These are phyloP conservation scores for Steinernema khuongi DNA, from an alignment of 1,140 invertebrate genomes.

Conservation along the genomic window DNA sequence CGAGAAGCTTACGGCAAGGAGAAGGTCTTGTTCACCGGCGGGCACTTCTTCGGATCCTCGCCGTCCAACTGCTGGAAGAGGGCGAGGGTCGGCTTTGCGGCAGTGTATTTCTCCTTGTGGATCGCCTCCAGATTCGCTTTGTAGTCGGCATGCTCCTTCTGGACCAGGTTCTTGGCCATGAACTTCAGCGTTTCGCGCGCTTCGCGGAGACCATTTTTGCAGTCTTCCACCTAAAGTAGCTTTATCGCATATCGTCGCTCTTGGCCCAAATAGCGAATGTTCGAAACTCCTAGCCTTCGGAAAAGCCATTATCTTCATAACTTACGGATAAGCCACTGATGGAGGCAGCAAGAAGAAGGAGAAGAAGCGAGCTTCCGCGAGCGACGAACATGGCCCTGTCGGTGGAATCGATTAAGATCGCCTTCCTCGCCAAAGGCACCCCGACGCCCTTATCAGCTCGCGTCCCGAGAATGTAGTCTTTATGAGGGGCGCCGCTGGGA, in stretches of 20 bases:
- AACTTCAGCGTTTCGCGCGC: background rate
- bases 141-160: background rate
- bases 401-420: background rate
- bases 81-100: background rate
- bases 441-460: background rate
- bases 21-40: background rate
- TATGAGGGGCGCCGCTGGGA: background rate
- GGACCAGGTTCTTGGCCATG: background rate
- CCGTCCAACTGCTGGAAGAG: background rate
- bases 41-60: background rate
- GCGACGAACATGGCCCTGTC: background rate
- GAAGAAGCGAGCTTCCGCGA: background rate
- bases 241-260: background rate
- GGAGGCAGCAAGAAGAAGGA: background rate
- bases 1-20: too few relatives aligned
- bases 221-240: background rate
- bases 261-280: background rate
- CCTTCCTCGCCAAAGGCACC: background rate
- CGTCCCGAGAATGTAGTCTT: conserved; percentile 12
- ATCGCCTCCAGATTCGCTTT: background rate
- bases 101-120: background rate
- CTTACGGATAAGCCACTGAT: background rate
- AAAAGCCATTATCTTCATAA: too few relatives aligned
- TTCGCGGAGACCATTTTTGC: background rate
- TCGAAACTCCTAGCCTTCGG: too few relatives aligned